Evolutionary conservation across 2,797 vertebrate species (phyloP).

Genomic region (Apogon hyalosoma): DNA sequence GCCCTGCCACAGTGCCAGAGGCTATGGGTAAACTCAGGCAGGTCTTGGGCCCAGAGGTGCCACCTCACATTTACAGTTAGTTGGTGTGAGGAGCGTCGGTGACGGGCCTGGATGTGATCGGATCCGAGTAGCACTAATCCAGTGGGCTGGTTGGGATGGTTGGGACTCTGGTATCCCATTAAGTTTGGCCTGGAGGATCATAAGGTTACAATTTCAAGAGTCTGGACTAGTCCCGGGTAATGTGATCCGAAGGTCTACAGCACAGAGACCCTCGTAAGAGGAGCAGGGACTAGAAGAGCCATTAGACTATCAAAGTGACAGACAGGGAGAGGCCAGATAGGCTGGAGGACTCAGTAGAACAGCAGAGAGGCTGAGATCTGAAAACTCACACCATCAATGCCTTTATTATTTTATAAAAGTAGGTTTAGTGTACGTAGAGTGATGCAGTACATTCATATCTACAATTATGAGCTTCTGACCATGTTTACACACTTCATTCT

Average conservation of each 20-base stretch:
- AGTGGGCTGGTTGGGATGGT: slow-evolving; percentile 82
- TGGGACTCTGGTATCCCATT: slow-evolving; percentile 86
- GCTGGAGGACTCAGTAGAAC: slow-evolving; percentile 1
- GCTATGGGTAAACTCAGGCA: slow-evolving; percentile 82
- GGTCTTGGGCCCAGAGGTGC: slow-evolving; percentile 82
- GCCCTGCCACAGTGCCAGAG: slow-evolving; percentile 65
- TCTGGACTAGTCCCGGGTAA: slow-evolving; percentile 75
- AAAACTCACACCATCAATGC: neutral
- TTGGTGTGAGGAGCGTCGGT: slow-evolving; percentile 68
- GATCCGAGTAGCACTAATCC: slow-evolving; percentile 81
- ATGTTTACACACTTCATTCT: too few species aligned
- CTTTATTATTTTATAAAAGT: too few species aligned
- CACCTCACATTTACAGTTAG: slow-evolving; percentile 79
- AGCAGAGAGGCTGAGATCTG: slow-evolving; percentile 12
- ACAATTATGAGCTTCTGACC: neutral
- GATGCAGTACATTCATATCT: neutral
- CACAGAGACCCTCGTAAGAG: slow-evolving; percentile 41
- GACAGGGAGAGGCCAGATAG: slow-evolving; percentile 32
- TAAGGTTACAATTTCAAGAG: slow-evolving; percentile 82
- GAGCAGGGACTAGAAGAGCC: slow-evolving; percentile 53
- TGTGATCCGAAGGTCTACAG: slow-evolving; percentile 69
- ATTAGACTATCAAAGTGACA: slow-evolving; percentile 54
- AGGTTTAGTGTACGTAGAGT: neutral
- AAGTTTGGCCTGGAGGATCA: slow-evolving; percentile 83
- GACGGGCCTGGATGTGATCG: slow-evolving; percentile 70